A percentile compares a stretch with the other conserved stretches of the same genome.
Conservation (phyloP, 1,140 invertebrate genomes). For the Rhyzopertha dominica region DNA sequence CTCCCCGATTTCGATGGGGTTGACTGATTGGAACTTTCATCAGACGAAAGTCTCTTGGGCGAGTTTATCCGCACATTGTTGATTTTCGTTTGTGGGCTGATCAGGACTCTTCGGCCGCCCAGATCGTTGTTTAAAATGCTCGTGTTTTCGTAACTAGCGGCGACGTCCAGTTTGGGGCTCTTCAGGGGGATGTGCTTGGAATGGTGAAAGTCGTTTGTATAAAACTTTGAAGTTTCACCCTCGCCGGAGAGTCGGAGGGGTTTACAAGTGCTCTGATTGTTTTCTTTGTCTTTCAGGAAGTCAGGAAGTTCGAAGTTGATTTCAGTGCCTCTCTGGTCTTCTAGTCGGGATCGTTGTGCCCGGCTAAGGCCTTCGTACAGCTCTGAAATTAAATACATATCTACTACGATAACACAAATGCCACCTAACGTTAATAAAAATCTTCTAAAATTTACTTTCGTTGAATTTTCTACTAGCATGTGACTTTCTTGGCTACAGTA, state of each 20-base stretch:
- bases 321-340: slow-evolving; percentile 77
- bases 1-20: slow-evolving; percentile 29
- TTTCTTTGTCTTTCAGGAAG: slow-evolving; percentile 63
- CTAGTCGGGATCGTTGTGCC: slow-evolving; percentile 66
- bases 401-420: not conserved
- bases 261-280: slow-evolving; percentile 24
- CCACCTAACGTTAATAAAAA: slow-evolving; percentile 2
- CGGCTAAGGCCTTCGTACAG: slow-evolving; percentile 69
- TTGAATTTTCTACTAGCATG: too few species aligned
- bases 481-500: too few species aligned
- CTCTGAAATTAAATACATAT: slow-evolving; percentile 36
- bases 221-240: slow-evolving; percentile 16
- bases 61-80: slow-evolving; percentile 9
- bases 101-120: not conserved
- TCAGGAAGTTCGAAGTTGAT: slow-evolving; percentile 77
- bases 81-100: slow-evolving; percentile 3
- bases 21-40: slow-evolving; percentile 25
- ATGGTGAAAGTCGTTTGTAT: not conserved
- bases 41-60: slow-evolving; percentile 14
- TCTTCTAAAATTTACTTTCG: too few species aligned
- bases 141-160: slow-evolving; percentile 28
- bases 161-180: slow-evolving; percentile 1
- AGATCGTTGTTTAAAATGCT: slow-evolving; percentile 5
- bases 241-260: slow-evolving; percentile 5
- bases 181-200: slow-evolving; percentile 5